A percentile compares a stretch with the other conserved stretches of the same genome.
phyloP scores from a whole-genome alignment of 1,140 invertebrate genomes.

The Lucilia sericata region DNA sequence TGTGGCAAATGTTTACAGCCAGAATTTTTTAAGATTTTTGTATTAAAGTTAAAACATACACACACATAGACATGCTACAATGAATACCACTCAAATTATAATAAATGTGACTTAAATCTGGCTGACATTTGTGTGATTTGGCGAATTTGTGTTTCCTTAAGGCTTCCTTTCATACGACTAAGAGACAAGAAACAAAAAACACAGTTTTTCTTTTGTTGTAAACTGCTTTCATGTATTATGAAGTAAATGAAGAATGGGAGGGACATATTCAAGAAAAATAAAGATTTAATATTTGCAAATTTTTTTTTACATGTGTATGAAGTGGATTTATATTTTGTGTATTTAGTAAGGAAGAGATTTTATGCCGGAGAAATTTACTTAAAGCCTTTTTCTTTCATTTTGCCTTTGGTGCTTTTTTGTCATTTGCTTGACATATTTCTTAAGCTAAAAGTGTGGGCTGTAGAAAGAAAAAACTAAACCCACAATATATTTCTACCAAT shows the following conservation, averaged over 20 bases:
- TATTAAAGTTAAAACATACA: no score
- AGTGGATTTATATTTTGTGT: no score
- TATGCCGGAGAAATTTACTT: neutral
- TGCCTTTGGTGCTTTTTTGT: neutral
- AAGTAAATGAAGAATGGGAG: no score
- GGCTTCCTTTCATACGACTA: no score
- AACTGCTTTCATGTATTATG: no score
- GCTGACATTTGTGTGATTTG: conserved; percentile 36
- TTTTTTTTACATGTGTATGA: no score
- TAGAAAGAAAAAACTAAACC: neutral
- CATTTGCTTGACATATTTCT: neutral
- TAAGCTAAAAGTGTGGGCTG: neutral
- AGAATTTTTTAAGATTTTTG: no score
- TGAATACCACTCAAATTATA: conserved; percentile 31
- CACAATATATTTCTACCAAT: neutral
- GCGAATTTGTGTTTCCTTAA: conserved; percentile 32
- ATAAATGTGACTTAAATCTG: conserved; percentile 40
- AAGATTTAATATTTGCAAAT: no score
- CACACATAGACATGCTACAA: neutral
- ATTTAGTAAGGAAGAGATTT: neutral
- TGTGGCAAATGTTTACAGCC: no score
- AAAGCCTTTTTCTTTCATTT: neutral
- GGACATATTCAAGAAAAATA: no score
- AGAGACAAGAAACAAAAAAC: no score
- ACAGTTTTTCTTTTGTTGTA: no score